Evolutionary conservation across 1,140 invertebrate genomes (phyloP), one percentile per base, ranked within the genome.

Genomic region (Drosophila carrolli): DNA sequence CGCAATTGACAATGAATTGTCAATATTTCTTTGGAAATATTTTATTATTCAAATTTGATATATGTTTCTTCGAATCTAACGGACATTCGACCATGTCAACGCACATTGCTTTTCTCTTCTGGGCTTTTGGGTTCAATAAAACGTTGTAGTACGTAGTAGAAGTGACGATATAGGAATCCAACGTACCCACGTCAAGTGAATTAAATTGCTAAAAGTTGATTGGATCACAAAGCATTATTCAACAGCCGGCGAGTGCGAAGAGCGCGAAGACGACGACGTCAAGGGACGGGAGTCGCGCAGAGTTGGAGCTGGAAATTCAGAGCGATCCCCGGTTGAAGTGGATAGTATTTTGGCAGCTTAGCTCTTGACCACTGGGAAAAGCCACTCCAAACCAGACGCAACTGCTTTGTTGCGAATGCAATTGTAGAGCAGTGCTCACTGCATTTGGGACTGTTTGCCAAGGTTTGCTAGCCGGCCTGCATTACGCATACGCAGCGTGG

Each of bases 171-270:
- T 62, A 58, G 35, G 65, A 79, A 60, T 79, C 48, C 65, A 70
- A 76, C 58, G 55, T 68, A 70, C 32, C 70, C 62, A 78, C 67
- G 58, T 78, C 84, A 88, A 88, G 84, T 91, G 78, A 88, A 88
- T 88, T 90, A 91, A 81, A 88, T 90, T 90, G 88, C 79, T 88
- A 46, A 75, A 80, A 70, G 78, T 90, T 88, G 70, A 91, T 91
- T 91, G 82, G 74, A 84, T 88, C 84, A 91, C 84, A 88, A 91
- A 91, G 81, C 81, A 82, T 89, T 89, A 89, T 90, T 88, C 84
- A 89, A 90, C 84, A 78, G 76, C 44, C 66, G 44, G 50, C 47
- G 62, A 53, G 75, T 43, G 59, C 35, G 44, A 62, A 43, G 65
- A 44, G 67, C 67, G 38, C 66, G 63, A 60, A 62, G 65, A 61